Base-by-base conservation (phyloP, 2,113 vertebrate species). In the Sinocyclocheilus rhinocerous region DNA sequence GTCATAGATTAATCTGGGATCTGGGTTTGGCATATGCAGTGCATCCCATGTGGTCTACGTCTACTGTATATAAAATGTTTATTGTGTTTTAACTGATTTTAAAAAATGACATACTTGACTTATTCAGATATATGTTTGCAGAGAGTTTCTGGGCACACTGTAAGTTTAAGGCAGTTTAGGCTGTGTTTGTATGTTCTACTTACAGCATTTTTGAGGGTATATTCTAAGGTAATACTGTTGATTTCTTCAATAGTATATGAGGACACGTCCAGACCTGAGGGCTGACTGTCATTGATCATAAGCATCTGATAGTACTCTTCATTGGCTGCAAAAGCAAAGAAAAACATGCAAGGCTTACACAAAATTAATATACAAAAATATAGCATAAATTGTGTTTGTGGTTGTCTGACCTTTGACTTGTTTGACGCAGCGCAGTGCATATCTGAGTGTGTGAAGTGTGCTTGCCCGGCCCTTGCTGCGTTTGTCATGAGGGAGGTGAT, bases 281-380 rank as follows among this genome's bases (percentile, higher is more conserved):
- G 91, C n/a, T 93, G 94, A 87, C 87, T 92, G 85, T 96, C 94
- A 4, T 95, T 93, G 55, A 93, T 91, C 95, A 95, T 94, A 69
- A 95, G 87, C 89, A 96, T 90, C 78, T 96, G 96, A 85, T 96
- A 97, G 57, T 97, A 96, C 16, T 97, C 96, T 81, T 97, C 96
- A 67, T 92, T 97, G 16, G 96, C 96, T 97, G 84, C 0, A 78
- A 1, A 72, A 86, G 55, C 76, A 89, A 10, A 65, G 22, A 88
- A 15, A 65, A 9, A 26, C 15, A 33, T 50, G 5, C n/a, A 4
- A 70, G 8, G 20, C 45, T 70, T 76, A 63, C 4, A 39, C 15
- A 50, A 55, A 18, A 55, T 18, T 18, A 55, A 18, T 9, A 57
- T 20, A 20, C 50, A 80, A 45, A 36, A 42, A 61, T 42, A 8